These are phyloP conservation scores for Ctenodactylus gundi DNA, from an alignment of 2,113 vertebrate species.

Conservation along the genomic window DNA sequence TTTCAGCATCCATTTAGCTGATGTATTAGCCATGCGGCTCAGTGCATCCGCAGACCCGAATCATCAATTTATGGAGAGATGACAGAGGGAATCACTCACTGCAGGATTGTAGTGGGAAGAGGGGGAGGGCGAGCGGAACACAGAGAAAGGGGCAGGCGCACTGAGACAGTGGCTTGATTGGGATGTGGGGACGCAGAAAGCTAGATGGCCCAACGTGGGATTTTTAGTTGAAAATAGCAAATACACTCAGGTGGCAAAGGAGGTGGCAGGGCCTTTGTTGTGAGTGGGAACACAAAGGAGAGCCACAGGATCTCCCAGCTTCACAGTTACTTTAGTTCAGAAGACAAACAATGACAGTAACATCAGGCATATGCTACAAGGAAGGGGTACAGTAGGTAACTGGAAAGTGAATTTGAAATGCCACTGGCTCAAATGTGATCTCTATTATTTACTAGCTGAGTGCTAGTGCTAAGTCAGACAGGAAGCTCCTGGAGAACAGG, in stretches of 20 bases:
- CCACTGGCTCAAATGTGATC: not conserved
- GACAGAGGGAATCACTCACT: constrained; percentile 90
- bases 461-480: not conserved
- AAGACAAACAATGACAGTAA: not conserved
- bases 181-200: not conserved
- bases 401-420: constrained; percentile 7
- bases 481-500: not conserved
- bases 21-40: constrained; percentile 91
- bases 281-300: not conserved
- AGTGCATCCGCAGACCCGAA: constrained; percentile 88
- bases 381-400: not conserved
- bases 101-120: constrained; percentile 82
- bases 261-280: not conserved
- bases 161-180: not conserved
- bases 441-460: not conserved
- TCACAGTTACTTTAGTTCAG: not conserved
- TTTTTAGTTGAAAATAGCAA: not conserved
- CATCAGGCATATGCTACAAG: not conserved
- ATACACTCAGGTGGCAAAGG: not conserved
- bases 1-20: constrained; percentile 92
- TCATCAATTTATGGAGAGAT: constrained; percentile 89
- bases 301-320: not conserved
- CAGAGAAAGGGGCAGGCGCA: constrained; percentile 22
- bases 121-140: constrained; percentile 80
- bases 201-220: not conserved